phyloP scores from a whole-genome alignment of 1,140 invertebrate species.

The Drosophila watanabei region DNA sequence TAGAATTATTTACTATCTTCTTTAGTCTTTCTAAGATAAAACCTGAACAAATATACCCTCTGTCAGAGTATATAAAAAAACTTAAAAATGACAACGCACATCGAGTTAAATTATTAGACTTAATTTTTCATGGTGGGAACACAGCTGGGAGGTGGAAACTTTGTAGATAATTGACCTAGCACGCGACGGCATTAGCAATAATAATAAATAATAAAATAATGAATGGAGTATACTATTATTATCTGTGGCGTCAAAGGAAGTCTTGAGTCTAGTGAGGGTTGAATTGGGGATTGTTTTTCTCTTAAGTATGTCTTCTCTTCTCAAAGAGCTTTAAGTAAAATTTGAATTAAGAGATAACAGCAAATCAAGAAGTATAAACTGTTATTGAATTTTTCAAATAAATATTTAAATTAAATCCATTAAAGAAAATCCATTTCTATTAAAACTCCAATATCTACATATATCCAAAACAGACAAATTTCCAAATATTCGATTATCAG shows the following conservation, averaged over 20 bases:
- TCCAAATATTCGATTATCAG: slow-evolving; percentile 11
- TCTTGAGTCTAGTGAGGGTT: neutral
- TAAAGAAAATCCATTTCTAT: neutral
- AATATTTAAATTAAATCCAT: neutral
- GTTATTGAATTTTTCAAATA: too few relatives aligned
- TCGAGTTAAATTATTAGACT: slow-evolving; percentile 36
- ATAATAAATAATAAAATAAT: slow-evolving; percentile 62
- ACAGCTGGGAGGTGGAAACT: neutral
- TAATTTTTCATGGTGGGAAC: slow-evolving; percentile 24
- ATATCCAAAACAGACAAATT: slow-evolving; percentile 5
- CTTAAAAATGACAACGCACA: neutral
- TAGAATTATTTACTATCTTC: too few relatives aligned
- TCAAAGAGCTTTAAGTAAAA: too few relatives aligned
- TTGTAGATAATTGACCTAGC: slow-evolving; percentile 21
- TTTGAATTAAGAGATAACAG: neutral
- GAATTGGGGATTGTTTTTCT: neutral
- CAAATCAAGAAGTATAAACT: neutral
- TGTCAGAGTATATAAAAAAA: neutral
- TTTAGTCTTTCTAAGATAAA: too few relatives aligned
- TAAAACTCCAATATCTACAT: neutral
- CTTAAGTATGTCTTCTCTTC: too few relatives aligned
- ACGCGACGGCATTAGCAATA: slow-evolving; percentile 69
- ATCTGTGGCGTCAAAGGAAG: slow-evolving; percentile 2
- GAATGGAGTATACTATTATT: slow-evolving; percentile 48
- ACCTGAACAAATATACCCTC: neutral